phyloP scores from a whole-genome alignment of 2,113 vertebrate species.

The Panthera leo region DNA sequence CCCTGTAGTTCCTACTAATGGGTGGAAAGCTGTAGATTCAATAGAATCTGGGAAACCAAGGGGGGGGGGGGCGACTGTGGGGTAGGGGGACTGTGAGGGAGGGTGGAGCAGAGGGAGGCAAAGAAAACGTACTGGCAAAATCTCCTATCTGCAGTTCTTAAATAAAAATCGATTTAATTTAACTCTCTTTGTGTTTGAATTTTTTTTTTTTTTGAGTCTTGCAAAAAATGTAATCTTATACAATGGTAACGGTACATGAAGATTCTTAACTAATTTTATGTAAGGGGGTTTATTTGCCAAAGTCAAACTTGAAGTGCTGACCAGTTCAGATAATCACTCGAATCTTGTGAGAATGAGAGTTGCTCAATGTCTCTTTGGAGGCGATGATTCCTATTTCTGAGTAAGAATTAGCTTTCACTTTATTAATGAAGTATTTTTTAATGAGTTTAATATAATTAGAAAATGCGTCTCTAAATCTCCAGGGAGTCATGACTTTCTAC shows the following conservation, averaged over 20 bases:
- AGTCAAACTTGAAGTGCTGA: background rate
- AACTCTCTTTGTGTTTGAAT: background rate
- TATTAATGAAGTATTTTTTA: conserved; percentile 34
- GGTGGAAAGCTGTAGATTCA: background rate
- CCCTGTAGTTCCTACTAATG: background rate
- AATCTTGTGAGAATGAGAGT: background rate
- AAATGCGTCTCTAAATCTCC: conserved; percentile 28
- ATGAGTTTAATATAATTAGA: conserved; percentile 29
- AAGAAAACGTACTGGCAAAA: background rate
- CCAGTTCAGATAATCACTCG: background rate
- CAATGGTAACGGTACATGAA: background rate
- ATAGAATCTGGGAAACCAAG: background rate
- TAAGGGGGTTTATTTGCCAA: background rate
- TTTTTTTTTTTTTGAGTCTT: background rate
- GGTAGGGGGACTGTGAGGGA: too few species aligned
- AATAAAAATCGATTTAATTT: background rate
- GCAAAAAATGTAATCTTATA: conserved; percentile 24
- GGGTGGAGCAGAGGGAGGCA: background rate
- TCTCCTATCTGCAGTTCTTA: background rate
- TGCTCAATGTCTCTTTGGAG: background rate
- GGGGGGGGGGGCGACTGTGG: too few species aligned
- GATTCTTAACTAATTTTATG: conserved; percentile 10
- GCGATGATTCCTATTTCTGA: background rate
- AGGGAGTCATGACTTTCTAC: background rate
- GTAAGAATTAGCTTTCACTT: conserved; percentile 35